A percentile compares a stretch with the other conserved stretches of the same genome.
These are phyloP conservation scores for Arothron firmamentum DNA, from an alignment of 2,113 vertebrate genomes.

Conservation along the genomic window DNA sequence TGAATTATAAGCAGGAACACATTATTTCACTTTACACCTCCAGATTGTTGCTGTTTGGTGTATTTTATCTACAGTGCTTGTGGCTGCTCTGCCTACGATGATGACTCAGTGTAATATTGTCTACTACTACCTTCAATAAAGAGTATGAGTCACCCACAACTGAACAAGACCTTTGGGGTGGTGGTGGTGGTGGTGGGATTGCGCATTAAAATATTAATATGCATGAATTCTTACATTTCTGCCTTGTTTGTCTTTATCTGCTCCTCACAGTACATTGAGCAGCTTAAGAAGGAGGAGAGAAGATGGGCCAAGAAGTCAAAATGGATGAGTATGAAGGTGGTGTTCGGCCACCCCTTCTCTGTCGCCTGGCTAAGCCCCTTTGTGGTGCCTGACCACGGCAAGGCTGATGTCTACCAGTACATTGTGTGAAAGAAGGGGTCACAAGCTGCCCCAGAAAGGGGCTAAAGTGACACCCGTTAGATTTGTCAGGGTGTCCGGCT, in stretches of 20 bases:
- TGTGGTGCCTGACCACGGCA: slow-evolving; percentile 90
- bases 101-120: slow-evolving; percentile 44
- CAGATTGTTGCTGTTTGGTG: slow-evolving; percentile 9
- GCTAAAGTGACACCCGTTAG: slow-evolving; percentile 3
- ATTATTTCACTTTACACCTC: not conserved
- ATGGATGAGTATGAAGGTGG: slow-evolving; percentile 99
- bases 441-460: slow-evolving; percentile 9
- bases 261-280: slow-evolving; percentile 93
- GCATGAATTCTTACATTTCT: not conserved
- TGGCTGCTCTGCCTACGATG: slow-evolving; percentile 13
- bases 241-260: slow-evolving; percentile 41
- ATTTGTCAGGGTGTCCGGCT: slow-evolving; percentile 39
- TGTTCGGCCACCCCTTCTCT: slow-evolving; percentile 97
- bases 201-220: too few species aligned
- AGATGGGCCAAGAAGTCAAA: slow-evolving; percentile 96
- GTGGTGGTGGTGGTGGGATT: too few species aligned
- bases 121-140: slow-evolving; percentile 20
- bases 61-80: not conserved
- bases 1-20: too few species aligned
- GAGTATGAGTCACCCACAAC: slow-evolving; percentile 19
- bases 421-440: slow-evolving; percentile 82
- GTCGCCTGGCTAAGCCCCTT: slow-evolving; percentile 95
- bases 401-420: slow-evolving; percentile 94
- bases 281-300: slow-evolving; percentile 99
- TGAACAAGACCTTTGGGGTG: not conserved